Evolutionary conservation across 2,888 invertebrate species (phyloP), one percentile per base, ranked within the genome.

Genomic region (Cerastoderma edule): DNA sequence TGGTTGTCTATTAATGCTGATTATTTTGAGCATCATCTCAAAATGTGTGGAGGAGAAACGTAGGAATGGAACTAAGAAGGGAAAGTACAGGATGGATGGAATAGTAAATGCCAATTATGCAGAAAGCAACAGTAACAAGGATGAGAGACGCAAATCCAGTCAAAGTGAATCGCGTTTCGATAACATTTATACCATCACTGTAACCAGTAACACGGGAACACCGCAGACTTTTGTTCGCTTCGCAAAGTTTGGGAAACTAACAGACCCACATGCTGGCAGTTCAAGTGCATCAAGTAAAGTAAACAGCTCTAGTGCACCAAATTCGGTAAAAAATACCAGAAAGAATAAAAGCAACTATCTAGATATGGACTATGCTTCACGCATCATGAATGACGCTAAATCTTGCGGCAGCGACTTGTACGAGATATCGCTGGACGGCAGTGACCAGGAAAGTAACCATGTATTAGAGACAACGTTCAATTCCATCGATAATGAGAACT

Each of bases 401-500:
- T 67, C 30, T 16, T 70, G 65, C 27, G 32, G 27, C 19, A 28
- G 39, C 19, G 48, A 33, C 22, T 53, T 44, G 10, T 56, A 35
- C n/a, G 76, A 67, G 28, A 68, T 68, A 22, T 68, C 56, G 24
- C 57, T 71, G 24, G 72, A 76, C 16, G 48, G 32, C 46, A 32
- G 46, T 19, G 64, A 66, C 27, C 32, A 33, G 13, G 67, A 50
- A 44, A 70, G 48, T 46, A 56, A 64, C 24, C 33, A 22, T n/a
- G 67, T 54, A 5, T 33, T 54, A 2, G 68, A 76, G 33, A 39
- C 63, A 48, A 73, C 46, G 33, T 67, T 50, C 27, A 73, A 78
- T 44, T 78, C 77, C 0, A 70, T 73, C n/a, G 78, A 78, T 44
- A 78, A 78, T 63, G 73, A 74, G 32, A 74, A 78, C 60, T 78